Percentiles rank a stretch among this genome's conserved stretches.
phyloP scores from a whole-genome alignment of 2,888 invertebrate species.

The Diarsia dahlii region DNA sequence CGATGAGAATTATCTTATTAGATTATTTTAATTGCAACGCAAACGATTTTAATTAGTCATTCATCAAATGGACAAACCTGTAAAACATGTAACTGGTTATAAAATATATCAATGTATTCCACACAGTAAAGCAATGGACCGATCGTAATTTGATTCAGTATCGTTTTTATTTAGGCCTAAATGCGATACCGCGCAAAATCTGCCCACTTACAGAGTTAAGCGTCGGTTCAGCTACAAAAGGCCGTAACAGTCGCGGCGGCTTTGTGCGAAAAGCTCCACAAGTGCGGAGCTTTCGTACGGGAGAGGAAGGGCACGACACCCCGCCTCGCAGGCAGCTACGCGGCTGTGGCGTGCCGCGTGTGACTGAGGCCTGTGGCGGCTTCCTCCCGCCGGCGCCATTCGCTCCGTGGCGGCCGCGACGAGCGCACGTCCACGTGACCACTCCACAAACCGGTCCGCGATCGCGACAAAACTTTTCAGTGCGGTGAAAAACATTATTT shows the following conservation, averaged over 20 bases:
- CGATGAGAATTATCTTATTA: conserved; percentile 31
- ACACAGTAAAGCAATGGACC: conserved; percentile 39
- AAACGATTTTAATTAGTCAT: conserved; percentile 45
- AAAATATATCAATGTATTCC: conserved; percentile 21
- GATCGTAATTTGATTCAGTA: conserved; percentile 74
- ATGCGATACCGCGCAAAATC: conserved; percentile 87
- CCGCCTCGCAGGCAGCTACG: conserved; percentile 77
- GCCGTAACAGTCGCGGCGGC: conserved; percentile 73
- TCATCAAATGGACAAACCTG: conserved; percentile 34
- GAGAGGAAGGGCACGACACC: conserved; percentile 85
- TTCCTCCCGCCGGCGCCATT: conserved; percentile 80
- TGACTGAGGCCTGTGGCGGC: conserved; percentile 33
- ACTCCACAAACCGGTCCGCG: conserved; percentile 71
- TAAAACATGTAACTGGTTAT: conserved; percentile 22
- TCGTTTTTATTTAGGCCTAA: conserved; percentile 88
- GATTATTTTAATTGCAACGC: conserved; percentile 47
- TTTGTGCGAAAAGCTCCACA: conserved; percentile 85
- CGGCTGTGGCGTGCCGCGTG: conserved; percentile 45
- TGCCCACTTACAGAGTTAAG: conserved; percentile 89
- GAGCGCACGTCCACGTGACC: conserved; percentile 76
- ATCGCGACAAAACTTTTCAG: conserved; percentile 89
- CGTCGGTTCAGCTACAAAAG: conserved; percentile 74
- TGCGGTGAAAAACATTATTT: conserved; percentile 78
- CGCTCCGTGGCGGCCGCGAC: conserved; percentile 81
- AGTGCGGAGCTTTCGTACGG: conserved; percentile 82